Conservation (phyloP, 1,140 invertebrate genomes). For the Conus betulinus region DNA sequence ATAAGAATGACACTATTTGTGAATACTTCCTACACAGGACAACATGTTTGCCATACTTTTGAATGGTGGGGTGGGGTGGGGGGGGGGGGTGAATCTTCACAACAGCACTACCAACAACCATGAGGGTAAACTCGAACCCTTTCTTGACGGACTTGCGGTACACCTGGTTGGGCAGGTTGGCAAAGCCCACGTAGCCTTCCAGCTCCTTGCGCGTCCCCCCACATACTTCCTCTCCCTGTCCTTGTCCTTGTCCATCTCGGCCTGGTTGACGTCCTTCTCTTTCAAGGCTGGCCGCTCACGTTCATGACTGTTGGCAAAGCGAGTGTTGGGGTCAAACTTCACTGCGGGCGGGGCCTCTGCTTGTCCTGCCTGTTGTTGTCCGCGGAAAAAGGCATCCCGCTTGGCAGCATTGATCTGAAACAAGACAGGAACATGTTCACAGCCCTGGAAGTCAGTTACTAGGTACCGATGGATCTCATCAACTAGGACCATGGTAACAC, state of each 20-base stretch:
- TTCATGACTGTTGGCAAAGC: constrained; percentile 53
- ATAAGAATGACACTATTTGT: too few species aligned
- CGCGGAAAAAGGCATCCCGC: constrained; percentile 71
- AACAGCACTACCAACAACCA: constrained; percentile 99
- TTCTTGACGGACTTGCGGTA: constrained; percentile 99
- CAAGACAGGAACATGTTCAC: too few species aligned
- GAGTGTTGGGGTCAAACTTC: constrained; percentile 68
- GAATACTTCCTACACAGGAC: too few species aligned
- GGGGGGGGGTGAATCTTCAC: too few species aligned
- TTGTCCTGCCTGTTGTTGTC: constrained; percentile 46
- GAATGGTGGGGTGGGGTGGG: too few species aligned
- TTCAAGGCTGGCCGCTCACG: constrained; percentile 50
- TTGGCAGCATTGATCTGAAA: constrained; percentile 69
- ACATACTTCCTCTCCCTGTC: constrained; percentile 65
- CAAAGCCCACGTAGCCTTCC: constrained; percentile 91
- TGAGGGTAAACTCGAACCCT: constrained; percentile 99
- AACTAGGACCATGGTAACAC: too few species aligned
- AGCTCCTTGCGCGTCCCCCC: constrained; percentile 71
- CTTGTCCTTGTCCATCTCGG: constrained; percentile 46
- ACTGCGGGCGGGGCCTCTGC: constrained; percentile 36
- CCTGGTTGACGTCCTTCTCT: constrained; percentile 27
- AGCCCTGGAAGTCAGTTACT: too few species aligned
- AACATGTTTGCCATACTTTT: too few species aligned
- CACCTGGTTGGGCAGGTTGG: constrained; percentile 98
- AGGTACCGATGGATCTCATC: too few species aligned